Evolutionary conservation across 2,888 invertebrate genomes (phyloP).

Genomic region (Achlya flavicornis): DNA sequence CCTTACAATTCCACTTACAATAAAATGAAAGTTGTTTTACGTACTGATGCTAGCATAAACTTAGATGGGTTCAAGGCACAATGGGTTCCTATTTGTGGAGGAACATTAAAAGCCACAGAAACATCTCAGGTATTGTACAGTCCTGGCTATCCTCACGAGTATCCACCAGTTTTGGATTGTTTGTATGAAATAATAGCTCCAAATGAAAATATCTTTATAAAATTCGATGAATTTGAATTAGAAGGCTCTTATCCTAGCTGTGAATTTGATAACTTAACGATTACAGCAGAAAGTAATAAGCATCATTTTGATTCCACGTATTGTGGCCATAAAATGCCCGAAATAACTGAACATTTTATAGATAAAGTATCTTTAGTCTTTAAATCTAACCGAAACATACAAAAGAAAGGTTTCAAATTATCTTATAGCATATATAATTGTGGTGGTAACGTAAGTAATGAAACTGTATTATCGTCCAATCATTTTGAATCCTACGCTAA

Average conservation of each 20-base stretch:
- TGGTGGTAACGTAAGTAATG: conserved; percentile 88
- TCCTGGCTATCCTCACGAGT: conserved; percentile 89
- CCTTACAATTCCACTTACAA: conserved; percentile 84
- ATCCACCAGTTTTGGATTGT: conserved; percentile 85
- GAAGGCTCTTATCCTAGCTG: conserved; percentile 67
- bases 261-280: too few relatives aligned
- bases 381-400: conserved; percentile 81
- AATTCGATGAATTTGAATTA: conserved; percentile 85
- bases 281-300: too few relatives aligned
- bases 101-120: conserved; percentile 78
- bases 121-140: conserved; percentile 84
- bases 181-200: conserved; percentile 85
- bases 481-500: conserved; percentile 73
- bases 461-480: conserved; percentile 82
- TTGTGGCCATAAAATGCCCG: too few relatives aligned
- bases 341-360: conserved; percentile 51
- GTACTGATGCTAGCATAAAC: too few relatives aligned
- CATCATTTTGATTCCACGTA: too few relatives aligned
- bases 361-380: conserved; percentile 77
- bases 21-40: too few relatives aligned
- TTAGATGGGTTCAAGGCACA: too few relatives aligned
- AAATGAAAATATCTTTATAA: conserved; percentile 71
- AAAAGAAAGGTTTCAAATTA: conserved; percentile 84
- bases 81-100: too few relatives aligned
- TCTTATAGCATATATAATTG: conserved; percentile 86